A percentile compares a stretch with the other conserved stretches of the same genome.
Conservation (phyloP, 2,797 vertebrate species). For the Halcyon smyrnensis region DNA sequence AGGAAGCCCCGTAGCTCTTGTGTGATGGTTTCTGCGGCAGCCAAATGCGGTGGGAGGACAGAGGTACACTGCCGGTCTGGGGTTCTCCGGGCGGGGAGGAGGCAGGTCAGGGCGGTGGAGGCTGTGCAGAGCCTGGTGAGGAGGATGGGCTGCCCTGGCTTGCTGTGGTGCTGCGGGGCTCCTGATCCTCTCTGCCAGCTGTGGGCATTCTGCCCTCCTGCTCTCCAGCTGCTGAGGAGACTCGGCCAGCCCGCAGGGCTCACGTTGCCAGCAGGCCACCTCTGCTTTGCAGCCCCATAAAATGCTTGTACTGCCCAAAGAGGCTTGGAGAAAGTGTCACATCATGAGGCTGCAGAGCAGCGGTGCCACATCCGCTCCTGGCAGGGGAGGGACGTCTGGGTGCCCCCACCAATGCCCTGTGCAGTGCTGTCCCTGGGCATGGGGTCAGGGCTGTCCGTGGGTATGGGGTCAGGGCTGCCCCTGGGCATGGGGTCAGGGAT, state of each 20-base stretch:
- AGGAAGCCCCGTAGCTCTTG: neutral
- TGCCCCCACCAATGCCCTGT: rapidly evolving
- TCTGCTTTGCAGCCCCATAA: rapidly evolving
- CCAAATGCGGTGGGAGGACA: rapidly evolving
- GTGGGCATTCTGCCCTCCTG: neutral
- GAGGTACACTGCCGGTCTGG: rapidly evolving
- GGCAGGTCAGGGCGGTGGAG: neutral
- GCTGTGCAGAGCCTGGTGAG: rapidly evolving
- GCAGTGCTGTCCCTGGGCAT: neutral
- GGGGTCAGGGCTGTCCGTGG: neutral
- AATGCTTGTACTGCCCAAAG: neutral
- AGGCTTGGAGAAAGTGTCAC: neutral
- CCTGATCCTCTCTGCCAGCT: neutral
- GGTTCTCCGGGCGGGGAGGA: neutral
- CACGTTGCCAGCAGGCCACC: rapidly evolving
- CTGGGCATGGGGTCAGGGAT: neutral
- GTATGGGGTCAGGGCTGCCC: neutral
- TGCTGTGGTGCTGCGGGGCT: rapidly evolving
- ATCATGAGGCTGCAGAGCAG: neutral
- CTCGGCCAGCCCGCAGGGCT: neutral
- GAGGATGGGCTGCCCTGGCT: neutral
- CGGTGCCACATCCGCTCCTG: rapidly evolving
- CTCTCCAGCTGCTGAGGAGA: rapidly evolving
- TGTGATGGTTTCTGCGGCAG: rapidly evolving
- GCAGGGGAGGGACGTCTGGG: neutral